Percentiles rank a stretch among this genome's conserved stretches.
phyloP scores from a whole-genome alignment of 2,797 vertebrate genomes.

The Sylvia borin region DNA sequence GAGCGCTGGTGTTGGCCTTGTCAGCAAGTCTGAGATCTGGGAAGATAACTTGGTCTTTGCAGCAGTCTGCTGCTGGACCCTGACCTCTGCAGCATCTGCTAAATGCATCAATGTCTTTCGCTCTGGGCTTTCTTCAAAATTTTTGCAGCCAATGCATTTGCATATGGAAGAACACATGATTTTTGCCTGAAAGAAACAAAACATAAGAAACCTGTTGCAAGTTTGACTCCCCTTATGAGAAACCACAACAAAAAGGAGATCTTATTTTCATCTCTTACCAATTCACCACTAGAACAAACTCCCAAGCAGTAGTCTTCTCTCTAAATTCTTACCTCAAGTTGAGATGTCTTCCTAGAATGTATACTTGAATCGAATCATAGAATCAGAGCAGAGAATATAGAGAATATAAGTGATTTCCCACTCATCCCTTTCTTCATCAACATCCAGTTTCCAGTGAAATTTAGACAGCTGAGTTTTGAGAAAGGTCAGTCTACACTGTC shows the following conservation, averaged over 20 bases:
- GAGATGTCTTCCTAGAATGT: background rate
- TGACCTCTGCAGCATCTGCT: conserved; percentile 95
- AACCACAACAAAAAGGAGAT: background rate
- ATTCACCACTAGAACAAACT: background rate
- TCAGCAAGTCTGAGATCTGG: conserved; percentile 96
- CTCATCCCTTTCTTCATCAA: background rate
- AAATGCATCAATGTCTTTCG: conserved; percentile 97
- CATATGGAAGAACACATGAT: conserved; percentile 99
- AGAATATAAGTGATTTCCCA: background rate
- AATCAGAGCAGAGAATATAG: background rate
- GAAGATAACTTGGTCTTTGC: conserved; percentile 98
- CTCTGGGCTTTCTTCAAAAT: conserved; percentile 98
- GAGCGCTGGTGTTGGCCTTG: conserved; percentile 88
- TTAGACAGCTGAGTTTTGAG: background rate
- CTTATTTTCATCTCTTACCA: background rate
- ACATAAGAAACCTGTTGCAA: background rate
- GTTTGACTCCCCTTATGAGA: background rate
- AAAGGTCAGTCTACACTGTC: background rate
- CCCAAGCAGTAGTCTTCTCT: background rate
- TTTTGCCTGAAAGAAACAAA: conserved; percentile 86
- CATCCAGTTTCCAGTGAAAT: background rate
- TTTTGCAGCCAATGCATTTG: conserved; percentile 98
- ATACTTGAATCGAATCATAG: background rate
- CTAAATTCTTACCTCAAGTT: background rate
- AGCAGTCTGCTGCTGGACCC: conserved; percentile 96